phyloP scores from a whole-genome alignment of 2,113 vertebrate species.

The Leucopsar rothschildi region DNA sequence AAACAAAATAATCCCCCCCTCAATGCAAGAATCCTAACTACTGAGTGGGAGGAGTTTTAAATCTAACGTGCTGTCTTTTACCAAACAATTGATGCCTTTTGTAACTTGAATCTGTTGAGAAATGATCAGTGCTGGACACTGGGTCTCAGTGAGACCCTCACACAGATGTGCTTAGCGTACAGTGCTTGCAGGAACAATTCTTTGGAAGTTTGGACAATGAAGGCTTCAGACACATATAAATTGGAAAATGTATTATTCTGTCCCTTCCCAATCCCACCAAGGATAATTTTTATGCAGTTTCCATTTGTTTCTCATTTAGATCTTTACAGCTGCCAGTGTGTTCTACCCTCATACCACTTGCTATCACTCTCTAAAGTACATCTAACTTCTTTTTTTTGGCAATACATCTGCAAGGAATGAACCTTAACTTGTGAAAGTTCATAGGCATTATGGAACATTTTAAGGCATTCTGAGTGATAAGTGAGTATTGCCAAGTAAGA shows the following conservation, averaged over 20 bases:
- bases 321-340: background rate
- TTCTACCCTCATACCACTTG: background rate
- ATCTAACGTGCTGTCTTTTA: background rate
- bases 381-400: background rate
- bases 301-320: background rate
- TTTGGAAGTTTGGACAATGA: background rate
- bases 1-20: background rate
- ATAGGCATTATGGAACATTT: background rate
- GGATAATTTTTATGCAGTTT: background rate
- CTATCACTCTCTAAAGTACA: background rate
- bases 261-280: fast-evolving
- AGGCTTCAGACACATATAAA: background rate
- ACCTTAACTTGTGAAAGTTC: background rate
- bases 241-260: background rate
- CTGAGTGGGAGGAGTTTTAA: background rate
- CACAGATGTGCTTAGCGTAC: fast-evolving
- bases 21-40: background rate
- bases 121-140: background rate
- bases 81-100: background rate
- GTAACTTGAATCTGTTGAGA: background rate
- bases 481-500: background rate
- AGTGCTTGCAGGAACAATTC: background rate
- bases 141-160: background rate
- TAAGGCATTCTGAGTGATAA: background rate
- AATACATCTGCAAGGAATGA: background rate